Conservation (phyloP, 2,888 invertebrate genomes). For the Phaedon cochleariae region DNA sequence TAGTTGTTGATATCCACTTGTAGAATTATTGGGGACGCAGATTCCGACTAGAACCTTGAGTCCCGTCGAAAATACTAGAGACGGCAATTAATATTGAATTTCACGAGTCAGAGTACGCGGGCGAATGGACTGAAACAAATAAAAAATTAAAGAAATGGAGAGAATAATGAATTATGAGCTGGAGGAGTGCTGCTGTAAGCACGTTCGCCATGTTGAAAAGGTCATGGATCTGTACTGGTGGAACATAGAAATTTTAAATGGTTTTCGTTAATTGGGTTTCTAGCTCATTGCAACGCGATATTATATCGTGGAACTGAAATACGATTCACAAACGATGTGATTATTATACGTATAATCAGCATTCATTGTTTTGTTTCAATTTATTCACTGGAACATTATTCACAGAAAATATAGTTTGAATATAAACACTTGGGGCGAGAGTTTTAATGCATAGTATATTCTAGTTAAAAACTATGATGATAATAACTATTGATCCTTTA, state of each 20-base stretch:
- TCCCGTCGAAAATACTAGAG: conserved; percentile 6
- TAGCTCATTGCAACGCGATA: conserved; percentile 10
- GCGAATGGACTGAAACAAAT: conserved; percentile 8
- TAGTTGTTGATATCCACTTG: too few relatives aligned
- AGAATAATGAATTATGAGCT: conserved; percentile 19
- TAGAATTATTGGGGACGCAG: too few relatives aligned
- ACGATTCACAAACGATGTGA: background rate
- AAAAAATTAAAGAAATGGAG: conserved; percentile 5
- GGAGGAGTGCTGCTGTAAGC: conserved; percentile 13
- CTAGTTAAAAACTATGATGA: too few relatives aligned
- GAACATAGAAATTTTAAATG: conserved; percentile 13
- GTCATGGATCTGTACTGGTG: conserved; percentile 15
- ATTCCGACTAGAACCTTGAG: too few relatives aligned
- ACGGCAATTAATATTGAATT: conserved; percentile 18
- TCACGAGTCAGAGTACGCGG: conserved; percentile 6
- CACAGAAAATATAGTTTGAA: too few relatives aligned
- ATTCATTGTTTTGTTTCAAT: too few relatives aligned
- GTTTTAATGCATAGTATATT: too few relatives aligned
- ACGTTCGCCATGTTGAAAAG: conserved; percentile 13
- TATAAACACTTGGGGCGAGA: too few relatives aligned
- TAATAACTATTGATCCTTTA: too few relatives aligned
- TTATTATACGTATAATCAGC: too few relatives aligned
- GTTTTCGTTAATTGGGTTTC: conserved; percentile 16
- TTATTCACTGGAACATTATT: too few relatives aligned
- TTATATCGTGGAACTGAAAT: conserved; percentile 5